Evolutionary conservation across 2,797 vertebrate species (phyloP).

Genomic region (Lutjanus campechanus): DNA sequence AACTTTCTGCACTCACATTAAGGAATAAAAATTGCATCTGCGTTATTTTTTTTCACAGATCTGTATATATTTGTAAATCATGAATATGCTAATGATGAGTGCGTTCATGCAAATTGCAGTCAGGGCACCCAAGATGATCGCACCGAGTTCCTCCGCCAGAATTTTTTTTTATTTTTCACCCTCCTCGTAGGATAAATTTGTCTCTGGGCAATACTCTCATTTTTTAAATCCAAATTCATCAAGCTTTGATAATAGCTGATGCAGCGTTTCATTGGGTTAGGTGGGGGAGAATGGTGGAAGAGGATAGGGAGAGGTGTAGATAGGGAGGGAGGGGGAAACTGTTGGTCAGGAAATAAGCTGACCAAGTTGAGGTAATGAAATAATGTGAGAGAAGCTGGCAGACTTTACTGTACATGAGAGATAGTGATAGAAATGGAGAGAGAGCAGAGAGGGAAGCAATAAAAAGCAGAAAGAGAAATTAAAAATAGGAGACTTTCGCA

Average conservation of each 20-base stretch:
- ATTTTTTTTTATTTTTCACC: not conserved
- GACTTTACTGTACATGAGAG: slow-evolving; percentile 14
- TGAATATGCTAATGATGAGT: slow-evolving; percentile 56
- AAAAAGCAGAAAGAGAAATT: not conserved
- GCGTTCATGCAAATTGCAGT: slow-evolving; percentile 55
- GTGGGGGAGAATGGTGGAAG: slow-evolving; percentile 34
- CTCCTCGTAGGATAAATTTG: slow-evolving; percentile 65
- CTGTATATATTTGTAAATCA: slow-evolving; percentile 55
- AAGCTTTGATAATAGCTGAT: slow-evolving; percentile 74
- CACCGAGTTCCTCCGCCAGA: slow-evolving; percentile 64
- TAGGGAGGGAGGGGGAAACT: slow-evolving; percentile 1
- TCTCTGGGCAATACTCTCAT: slow-evolving; percentile 72
- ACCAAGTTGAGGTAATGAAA: slow-evolving; percentile 31
- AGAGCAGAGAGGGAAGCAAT: not conserved
- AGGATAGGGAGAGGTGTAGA: slow-evolving; percentile 25
- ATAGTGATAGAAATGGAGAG: not conserved
- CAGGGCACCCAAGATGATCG: slow-evolving; percentile 53
- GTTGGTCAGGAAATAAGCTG: slow-evolving; percentile 40
- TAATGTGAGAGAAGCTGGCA: slow-evolving; percentile 17
- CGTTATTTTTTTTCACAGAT: slow-evolving; percentile 15
- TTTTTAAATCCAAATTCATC: slow-evolving; percentile 76
- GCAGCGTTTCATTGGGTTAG: slow-evolving; percentile 60
- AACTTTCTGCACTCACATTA: slow-evolving; percentile 14
- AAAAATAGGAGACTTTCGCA: not conserved
- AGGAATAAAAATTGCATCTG: slow-evolving; percentile 23